A percentile compares a stretch with the other conserved stretches of the same genome.
phyloP scores from a whole-genome alignment of 2,888 invertebrate genomes.

The Sericinus montela region DNA sequence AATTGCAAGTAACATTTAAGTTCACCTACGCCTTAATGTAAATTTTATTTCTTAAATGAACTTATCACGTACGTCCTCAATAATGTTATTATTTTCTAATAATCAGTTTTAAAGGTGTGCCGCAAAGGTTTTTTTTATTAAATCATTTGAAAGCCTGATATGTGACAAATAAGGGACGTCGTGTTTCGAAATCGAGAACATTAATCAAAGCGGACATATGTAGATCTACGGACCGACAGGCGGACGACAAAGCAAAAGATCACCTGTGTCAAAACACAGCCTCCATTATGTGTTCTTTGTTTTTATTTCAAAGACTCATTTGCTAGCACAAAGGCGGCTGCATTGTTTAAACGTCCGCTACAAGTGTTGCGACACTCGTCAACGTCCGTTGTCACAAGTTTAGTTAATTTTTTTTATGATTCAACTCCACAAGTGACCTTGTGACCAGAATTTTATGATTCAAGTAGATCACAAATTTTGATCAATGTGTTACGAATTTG shows the following conservation, averaged over 20 bases:
- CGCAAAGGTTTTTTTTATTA: neutral
- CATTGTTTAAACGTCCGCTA: slow-evolving; percentile 56
- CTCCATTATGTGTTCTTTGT: slow-evolving; percentile 58
- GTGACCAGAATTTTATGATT: slow-evolving; percentile 24
- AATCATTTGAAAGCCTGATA: slow-evolving; percentile 7
- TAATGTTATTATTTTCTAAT: slow-evolving; percentile 14
- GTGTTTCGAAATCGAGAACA: slow-evolving; percentile 26
- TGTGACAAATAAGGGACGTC: slow-evolving; percentile 3
- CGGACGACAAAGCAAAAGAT: slow-evolving; percentile 54
- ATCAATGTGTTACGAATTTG: neutral
- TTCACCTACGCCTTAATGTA: neutral
- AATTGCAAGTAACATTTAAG: neutral
- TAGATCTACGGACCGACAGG: slow-evolving; percentile 40
- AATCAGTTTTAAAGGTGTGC: slow-evolving; percentile 7
- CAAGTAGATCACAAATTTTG: slow-evolving; percentile 10
- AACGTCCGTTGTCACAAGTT: slow-evolving; percentile 57
- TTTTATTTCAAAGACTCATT: slow-evolving; percentile 56
- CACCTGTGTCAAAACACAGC: slow-evolving; percentile 57
- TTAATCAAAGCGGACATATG: slow-evolving; percentile 50
- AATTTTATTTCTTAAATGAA: neutral
- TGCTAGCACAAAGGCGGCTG: slow-evolving; percentile 46
- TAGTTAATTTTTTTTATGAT: slow-evolving; percentile 43
- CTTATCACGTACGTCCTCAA: slow-evolving; percentile 6
- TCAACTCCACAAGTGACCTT: slow-evolving; percentile 29
- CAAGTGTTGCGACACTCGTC: slow-evolving; percentile 68